phyloP scores from a whole-genome alignment of 2,797 vertebrate species.

The Catostomus latipinnis region DNA sequence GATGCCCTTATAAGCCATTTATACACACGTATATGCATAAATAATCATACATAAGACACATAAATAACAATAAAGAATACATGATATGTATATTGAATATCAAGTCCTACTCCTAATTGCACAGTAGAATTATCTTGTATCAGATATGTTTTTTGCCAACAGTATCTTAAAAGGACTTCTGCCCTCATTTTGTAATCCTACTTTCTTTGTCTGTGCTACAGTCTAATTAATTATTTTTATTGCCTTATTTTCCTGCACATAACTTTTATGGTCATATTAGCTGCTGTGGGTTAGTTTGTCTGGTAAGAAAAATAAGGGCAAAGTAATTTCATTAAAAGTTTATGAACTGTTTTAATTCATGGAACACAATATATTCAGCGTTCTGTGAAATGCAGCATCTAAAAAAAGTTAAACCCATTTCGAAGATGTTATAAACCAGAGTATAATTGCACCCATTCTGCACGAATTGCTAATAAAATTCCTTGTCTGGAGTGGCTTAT shows the following conservation, averaged over 20 bases:
- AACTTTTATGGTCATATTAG: conserved; percentile 77
- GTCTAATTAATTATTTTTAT: conserved; percentile 31
- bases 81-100: not conserved
- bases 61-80: no score
- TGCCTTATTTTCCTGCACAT: conserved; percentile 42
- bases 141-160: not conserved
- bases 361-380: conserved; percentile 41
- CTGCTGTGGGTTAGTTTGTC: conserved; percentile 71
- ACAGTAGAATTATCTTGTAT: no score
- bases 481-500: conserved; percentile 20
- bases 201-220: not conserved
- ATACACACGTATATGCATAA: no score
- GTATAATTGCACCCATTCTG: conserved; percentile 53
- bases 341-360: conserved; percentile 52
- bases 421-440: conserved; percentile 46
- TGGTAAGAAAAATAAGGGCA: conserved; percentile 79
- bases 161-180: conserved; percentile 8
- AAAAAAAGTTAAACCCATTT: conserved; percentile 45
- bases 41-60: no score
- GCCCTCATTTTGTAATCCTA: not conserved
- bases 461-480: conserved; percentile 47
- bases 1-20: no score
- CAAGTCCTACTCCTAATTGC: no score
- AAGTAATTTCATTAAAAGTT: conserved; percentile 79
- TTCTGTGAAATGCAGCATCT: conserved; percentile 31